Conservation (phyloP, 2,888 invertebrate species). For the Lycocerus yunnanus region DNA sequence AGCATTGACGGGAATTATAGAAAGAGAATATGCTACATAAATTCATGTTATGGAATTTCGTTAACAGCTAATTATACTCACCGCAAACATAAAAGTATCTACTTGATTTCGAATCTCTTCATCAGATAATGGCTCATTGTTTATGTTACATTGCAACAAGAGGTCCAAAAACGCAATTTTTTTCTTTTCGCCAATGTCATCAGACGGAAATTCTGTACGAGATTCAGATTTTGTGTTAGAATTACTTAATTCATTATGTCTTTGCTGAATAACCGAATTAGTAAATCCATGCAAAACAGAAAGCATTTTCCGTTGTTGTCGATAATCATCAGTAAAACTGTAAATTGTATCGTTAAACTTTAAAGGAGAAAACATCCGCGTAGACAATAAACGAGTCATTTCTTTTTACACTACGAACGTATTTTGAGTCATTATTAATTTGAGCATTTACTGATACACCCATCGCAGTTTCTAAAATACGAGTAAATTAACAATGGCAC, state of each 20-base stretch:
- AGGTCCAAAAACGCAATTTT: conserved; percentile 72
- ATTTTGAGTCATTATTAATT: conserved; percentile 67
- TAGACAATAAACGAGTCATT: conserved; percentile 42
- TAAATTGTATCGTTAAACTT: conserved; percentile 58
- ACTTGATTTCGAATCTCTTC: conserved; percentile 69
- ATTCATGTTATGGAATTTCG: no score
- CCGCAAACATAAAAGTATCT: conserved; percentile 76
- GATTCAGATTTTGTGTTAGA: background rate
- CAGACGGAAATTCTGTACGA: conserved; percentile 50
- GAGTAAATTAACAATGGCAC: no score
- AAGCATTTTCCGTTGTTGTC: conserved; percentile 58
- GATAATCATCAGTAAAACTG: conserved; percentile 64
- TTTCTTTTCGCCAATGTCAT: conserved; percentile 54
- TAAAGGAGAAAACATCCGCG: conserved; percentile 53
- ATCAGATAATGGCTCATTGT: conserved; percentile 63
- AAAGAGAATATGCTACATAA: background rate
- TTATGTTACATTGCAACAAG: conserved; percentile 59
- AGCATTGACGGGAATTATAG: background rate
- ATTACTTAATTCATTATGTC: conserved; percentile 45
- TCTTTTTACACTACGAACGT: conserved; percentile 73
- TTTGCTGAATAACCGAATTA: conserved; percentile 61
- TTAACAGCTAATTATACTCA: conserved; percentile 36
- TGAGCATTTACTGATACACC: conserved; percentile 77
- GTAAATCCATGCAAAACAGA: conserved; percentile 59
- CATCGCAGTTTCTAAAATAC: conserved; percentile 77